Conservation (phyloP, 2,113 vertebrate species). For the Hirundichthys speculiger region DNA sequence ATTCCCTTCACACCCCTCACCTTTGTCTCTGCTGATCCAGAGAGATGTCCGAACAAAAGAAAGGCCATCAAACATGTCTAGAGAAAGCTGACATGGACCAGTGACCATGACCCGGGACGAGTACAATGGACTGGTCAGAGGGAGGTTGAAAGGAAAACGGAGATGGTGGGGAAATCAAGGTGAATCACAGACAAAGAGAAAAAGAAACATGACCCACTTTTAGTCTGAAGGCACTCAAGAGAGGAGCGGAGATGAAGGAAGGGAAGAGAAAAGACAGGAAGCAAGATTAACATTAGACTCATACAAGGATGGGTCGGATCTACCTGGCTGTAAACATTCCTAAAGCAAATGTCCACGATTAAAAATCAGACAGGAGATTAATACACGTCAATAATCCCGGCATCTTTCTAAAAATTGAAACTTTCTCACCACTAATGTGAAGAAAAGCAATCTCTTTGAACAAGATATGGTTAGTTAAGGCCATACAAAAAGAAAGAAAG, state of each 20-base stretch:
- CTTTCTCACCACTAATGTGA: not conserved
- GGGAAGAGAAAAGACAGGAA: conserved; percentile 19
- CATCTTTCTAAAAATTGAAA: not conserved
- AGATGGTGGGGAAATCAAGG: conserved; percentile 41
- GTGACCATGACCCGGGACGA: conserved; percentile 59
- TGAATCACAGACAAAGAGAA: conserved; percentile 26
- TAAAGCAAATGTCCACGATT: not conserved
- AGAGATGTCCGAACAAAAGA: conserved; percentile 67
- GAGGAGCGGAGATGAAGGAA: conserved; percentile 1
- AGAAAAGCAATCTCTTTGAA: conserved; percentile 6
- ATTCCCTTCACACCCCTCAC: conserved; percentile 52
- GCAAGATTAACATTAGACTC: not conserved
- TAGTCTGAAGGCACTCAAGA: not conserved
- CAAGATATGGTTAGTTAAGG: conserved; percentile 8
- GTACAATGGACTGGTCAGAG: conserved; percentile 55
- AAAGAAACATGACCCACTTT: conserved; percentile 42
- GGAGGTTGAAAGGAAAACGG: conserved; percentile 12
- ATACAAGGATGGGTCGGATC: not conserved
- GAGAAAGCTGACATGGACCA: conserved; percentile 65
- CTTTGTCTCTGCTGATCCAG: conserved; percentile 65
- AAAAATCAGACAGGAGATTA: no score
- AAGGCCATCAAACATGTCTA: conserved; percentile 70
- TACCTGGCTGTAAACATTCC: conserved; percentile 15
- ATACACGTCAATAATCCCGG: no score
- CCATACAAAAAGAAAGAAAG: conserved; percentile 15